phyloP scores from a whole-genome alignment of 2,888 invertebrate species.

The Euspilapteryx auroguttella region DNA sequence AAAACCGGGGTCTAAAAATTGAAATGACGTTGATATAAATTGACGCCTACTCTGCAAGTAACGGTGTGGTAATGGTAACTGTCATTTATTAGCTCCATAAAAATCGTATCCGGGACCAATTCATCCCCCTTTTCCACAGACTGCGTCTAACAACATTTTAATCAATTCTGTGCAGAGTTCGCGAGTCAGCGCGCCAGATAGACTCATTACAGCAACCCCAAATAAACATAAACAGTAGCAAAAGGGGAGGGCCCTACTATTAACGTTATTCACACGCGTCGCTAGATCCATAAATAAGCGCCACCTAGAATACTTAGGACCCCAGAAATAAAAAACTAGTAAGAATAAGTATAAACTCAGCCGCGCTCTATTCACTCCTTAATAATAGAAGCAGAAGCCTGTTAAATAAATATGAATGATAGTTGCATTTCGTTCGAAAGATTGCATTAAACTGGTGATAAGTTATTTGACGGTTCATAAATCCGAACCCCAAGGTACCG shows the following conservation, averaged over 20 bases:
- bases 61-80: constrained; percentile 31
- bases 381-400: too few relatives aligned
- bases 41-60: too few relatives aligned
- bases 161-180: constrained; percentile 59
- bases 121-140: constrained; percentile 44
- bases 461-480: constrained; percentile 59
- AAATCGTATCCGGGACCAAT: constrained; percentile 31
- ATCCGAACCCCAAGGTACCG: constrained; percentile 31
- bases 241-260: constrained; percentile 49
- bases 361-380: constrained; percentile 18
- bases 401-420: too few relatives aligned
- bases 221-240: constrained; percentile 59
- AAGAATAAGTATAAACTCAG: too few relatives aligned
- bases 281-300: constrained; percentile 53
- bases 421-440: too few relatives aligned
- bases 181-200: constrained; percentile 57
- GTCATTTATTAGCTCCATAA: constrained; percentile 30
- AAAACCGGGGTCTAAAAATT: too few relatives aligned
- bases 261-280: constrained; percentile 57
- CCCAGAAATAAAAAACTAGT: constrained; percentile 43
- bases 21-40: too few relatives aligned
- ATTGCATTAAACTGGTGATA: constrained; percentile 56
- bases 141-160: constrained; percentile 57
- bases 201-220: constrained; percentile 56
- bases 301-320: constrained; percentile 28